A percentile compares a stretch with the other conserved stretches of the same genome.
Conservation (phyloP, 2,113 vertebrate species). For the Ramphastos sulfuratus region DNA sequence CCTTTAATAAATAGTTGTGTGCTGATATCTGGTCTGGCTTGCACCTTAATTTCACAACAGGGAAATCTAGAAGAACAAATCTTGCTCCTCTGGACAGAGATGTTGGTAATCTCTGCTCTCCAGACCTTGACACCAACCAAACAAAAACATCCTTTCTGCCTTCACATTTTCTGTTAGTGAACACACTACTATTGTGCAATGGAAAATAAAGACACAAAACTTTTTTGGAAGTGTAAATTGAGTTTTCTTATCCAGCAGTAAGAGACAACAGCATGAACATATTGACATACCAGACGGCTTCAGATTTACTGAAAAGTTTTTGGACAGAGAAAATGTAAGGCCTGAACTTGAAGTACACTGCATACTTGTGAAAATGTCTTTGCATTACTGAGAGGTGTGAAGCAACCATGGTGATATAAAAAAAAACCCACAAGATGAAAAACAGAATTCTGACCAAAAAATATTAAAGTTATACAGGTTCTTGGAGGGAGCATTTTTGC, state of each 20-base stretch:
- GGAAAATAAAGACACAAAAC: background rate
- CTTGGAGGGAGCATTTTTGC: background rate
- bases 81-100: too few species aligned
- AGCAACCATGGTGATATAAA: background rate
- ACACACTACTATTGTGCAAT: background rate
- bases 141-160: background rate
- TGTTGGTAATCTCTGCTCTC: too few species aligned
- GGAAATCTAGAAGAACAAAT: too few species aligned
- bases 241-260: background rate
- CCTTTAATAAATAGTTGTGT: too few species aligned
- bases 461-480: background rate
- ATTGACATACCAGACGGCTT: constrained; percentile 33
- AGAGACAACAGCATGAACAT: background rate
- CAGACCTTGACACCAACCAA: background rate
- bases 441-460: background rate
- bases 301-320: constrained; percentile 25
- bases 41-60: too few species aligned
- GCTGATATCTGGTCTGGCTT: too few species aligned
- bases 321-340: constrained; percentile 1
- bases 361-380: constrained; percentile 19
- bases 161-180: background rate
- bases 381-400: constrained; percentile 37
- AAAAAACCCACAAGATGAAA: background rate
- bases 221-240: background rate
- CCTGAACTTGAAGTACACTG: background rate